These are phyloP conservation scores for Mythimna ferrago DNA, from an alignment of 2,888 invertebrate genomes.

Conservation along the genomic window DNA sequence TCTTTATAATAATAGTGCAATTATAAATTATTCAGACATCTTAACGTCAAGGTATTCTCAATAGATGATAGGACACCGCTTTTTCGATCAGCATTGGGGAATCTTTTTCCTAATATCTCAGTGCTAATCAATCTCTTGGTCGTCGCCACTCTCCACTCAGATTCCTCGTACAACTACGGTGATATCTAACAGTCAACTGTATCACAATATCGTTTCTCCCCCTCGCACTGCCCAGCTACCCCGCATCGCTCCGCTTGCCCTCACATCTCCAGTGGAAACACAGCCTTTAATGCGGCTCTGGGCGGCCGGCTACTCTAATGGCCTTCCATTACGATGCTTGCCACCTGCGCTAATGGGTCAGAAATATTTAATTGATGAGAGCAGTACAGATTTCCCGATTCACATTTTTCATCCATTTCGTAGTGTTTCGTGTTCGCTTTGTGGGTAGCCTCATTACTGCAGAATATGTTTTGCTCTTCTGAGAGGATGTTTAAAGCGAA, in stretches of 20 bases:
- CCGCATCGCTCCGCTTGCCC: neutral
- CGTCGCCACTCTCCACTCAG: neutral
- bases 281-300: constrained; percentile 63
- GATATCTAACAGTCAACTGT: neutral
- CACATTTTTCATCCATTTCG: constrained; percentile 82
- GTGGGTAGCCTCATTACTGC: constrained; percentile 53
- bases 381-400: constrained; percentile 80
- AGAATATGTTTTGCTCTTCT: constrained; percentile 43
- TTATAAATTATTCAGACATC: too few species aligned
- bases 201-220: neutral
- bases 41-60: too few species aligned
- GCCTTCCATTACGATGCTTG: constrained; percentile 86
- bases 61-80: too few species aligned
- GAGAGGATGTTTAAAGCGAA: constrained; percentile 28
- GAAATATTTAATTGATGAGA: constrained; percentile 89
- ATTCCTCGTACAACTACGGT: too few species aligned
- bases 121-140: too few species aligned
- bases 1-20: too few species aligned
- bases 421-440: constrained; percentile 66
- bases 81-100: too few species aligned
- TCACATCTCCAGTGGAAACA: constrained; percentile 14
- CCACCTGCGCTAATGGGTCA: constrained; percentile 88
- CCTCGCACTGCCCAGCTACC: constrained; percentile 2
- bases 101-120: too few species aligned
- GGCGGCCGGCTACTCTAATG: constrained; percentile 80